These are phyloP conservation scores for Tetraodon nigroviridis DNA, from an alignment of 2,113 vertebrate species.

Conservation along the genomic window DNA sequence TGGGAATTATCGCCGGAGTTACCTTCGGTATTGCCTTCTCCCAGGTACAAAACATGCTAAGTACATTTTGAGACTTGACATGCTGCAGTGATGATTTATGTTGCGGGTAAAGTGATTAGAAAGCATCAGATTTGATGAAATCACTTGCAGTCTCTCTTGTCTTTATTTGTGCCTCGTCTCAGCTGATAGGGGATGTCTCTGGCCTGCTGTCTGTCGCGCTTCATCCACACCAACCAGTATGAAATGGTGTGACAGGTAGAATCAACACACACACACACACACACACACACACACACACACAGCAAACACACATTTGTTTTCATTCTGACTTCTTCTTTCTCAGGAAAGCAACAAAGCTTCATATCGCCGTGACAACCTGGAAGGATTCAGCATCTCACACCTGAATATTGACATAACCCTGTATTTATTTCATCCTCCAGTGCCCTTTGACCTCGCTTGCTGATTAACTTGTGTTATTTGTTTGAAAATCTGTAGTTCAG, in stretches of 20 bases:
- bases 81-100: too few relatives aligned
- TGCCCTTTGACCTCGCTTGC: neutral
- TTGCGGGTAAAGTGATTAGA: too few relatives aligned
- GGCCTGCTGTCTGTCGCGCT: slow-evolving; percentile 90
- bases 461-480: neutral
- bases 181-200: slow-evolving; percentile 91
- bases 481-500: too few relatives aligned
- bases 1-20: slow-evolving; percentile 95
- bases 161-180: slow-evolving; percentile 6
- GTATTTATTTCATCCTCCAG: neutral
- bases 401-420: neutral
- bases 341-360: neutral
- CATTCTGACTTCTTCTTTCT: neutral
- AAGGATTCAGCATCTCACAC: neutral
- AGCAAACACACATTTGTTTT: neutral
- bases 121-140: neutral
- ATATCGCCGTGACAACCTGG: neutral
- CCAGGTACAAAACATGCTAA: slow-evolving; percentile 74
- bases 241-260: slow-evolving; percentile 88
- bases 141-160: neutral
- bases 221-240: slow-evolving; percentile 96
- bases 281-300: neutral
- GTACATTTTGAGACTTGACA: too few relatives aligned
- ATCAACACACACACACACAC: neutral
- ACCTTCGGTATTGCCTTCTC: slow-evolving; percentile 96